Evolutionary conservation across 2,888 invertebrate species (phyloP).

Genomic region (Patella ulyssiponensis): DNA sequence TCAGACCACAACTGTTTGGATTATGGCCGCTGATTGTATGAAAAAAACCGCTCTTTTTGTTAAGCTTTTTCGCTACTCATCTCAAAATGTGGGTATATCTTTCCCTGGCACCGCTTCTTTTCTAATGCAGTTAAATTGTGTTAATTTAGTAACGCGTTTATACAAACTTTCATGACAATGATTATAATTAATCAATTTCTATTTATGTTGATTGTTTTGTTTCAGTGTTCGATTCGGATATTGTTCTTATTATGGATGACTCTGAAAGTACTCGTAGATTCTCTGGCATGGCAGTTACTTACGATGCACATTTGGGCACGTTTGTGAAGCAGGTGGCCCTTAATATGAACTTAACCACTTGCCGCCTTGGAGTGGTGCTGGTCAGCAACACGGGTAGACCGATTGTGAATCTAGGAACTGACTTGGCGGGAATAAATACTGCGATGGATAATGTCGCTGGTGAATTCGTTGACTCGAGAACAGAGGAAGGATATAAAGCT

Average conservation of each 20-base stretch:
- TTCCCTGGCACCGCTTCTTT: too few species aligned
- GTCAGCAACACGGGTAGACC: background rate
- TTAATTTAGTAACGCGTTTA: too few species aligned
- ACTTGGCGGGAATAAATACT: background rate
- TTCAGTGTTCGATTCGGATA: too few species aligned
- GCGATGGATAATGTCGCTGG: background rate
- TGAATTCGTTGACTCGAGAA: background rate
- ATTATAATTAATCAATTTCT: too few species aligned
- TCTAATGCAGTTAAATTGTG: too few species aligned
- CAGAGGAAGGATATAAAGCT: background rate
- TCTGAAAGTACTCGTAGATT: background rate
- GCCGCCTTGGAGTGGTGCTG: background rate
- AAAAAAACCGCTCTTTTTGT: too few species aligned
- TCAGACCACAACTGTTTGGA: too few species aligned
- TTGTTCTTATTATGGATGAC: background rate
- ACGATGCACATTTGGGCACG: background rate
- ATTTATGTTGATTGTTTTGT: too few species aligned
- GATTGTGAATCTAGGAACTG: background rate
- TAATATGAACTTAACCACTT: background rate
- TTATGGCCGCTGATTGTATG: too few species aligned
- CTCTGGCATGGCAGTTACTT: background rate
- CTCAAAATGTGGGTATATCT: too few species aligned
- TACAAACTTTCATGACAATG: too few species aligned
- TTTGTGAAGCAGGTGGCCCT: background rate
- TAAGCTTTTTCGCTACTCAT: too few species aligned